Conservation (phyloP, 2,797 vertebrate species). For the Jordanella pulchra region DNA sequence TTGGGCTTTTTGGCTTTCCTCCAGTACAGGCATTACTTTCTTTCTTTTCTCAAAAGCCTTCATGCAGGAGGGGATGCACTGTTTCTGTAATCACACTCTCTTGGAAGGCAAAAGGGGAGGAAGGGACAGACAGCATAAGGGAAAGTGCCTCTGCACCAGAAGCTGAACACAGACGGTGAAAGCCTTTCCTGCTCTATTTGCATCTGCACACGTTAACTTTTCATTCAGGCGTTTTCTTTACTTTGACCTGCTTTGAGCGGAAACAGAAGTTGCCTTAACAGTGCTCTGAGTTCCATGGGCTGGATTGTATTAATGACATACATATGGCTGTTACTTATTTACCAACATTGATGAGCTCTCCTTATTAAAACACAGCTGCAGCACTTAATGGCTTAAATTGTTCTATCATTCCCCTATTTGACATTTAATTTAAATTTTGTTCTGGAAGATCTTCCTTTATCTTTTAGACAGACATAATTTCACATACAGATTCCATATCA, state of each 20-base stretch:
- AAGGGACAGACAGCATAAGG: neutral
- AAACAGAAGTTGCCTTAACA: constrained; percentile 24
- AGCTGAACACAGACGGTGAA: constrained; percentile 59
- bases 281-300: neutral
- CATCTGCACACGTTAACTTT: constrained; percentile 47
- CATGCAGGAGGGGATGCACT: constrained; percentile 45
- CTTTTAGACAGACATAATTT: neutral
- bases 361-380: constrained; percentile 24
- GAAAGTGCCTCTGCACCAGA: constrained; percentile 39
- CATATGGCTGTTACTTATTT: constrained; percentile 10
- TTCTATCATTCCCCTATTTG: neutral
- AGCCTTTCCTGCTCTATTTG: constrained; percentile 54
- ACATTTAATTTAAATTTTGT: neutral
- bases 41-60: constrained; percentile 55
- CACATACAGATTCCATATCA: no score
- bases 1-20: constrained; percentile 61
- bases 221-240: constrained; percentile 36
- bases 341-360: constrained; percentile 4
- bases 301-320: neutral
- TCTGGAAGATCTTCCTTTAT: neutral
- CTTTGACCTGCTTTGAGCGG: constrained; percentile 31
- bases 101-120: constrained; percentile 2
- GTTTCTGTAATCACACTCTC: constrained; percentile 54
- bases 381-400: constrained; percentile 14
- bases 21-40: constrained; percentile 58